Evolutionary conservation across 1,140 invertebrate genomes (phyloP).

Genomic region (Ips nitidus): DNA sequence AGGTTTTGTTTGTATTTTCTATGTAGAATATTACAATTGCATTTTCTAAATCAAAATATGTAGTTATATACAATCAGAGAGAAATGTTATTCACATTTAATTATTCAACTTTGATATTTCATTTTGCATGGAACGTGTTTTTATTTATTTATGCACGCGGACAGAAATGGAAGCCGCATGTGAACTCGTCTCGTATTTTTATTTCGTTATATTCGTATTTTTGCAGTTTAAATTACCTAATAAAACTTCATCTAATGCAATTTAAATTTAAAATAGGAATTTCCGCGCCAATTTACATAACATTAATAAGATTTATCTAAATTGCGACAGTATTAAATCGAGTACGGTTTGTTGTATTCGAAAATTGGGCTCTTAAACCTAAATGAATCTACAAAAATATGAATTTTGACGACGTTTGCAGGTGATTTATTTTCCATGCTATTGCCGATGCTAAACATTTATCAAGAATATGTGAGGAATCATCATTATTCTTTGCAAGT

Average conservation of each 20-base stretch:
- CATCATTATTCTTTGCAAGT: conserved; percentile 95
- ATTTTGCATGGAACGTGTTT: too few species aligned
- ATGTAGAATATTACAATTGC: background rate
- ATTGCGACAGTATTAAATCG: background rate
- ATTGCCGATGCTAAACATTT: conserved; percentile 90
- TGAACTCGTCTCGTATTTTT: too few species aligned
- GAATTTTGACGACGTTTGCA: conserved; percentile 51
- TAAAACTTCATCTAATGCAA: too few species aligned
- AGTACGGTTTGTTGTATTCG: background rate
- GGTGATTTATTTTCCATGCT: conserved; percentile 94
- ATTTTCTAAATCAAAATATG: conserved; percentile 1
- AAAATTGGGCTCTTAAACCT: background rate
- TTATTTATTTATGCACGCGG: too few species aligned
- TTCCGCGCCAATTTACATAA: too few species aligned
- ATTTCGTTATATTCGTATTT: too few species aligned
- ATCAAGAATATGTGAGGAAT: conserved; percentile 93
- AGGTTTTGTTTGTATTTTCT: background rate
- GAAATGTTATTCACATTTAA: too few species aligned
- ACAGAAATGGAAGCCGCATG: too few species aligned
- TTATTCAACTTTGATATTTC: too few species aligned
- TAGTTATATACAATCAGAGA: background rate
- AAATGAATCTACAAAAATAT: background rate
- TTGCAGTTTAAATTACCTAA: too few species aligned
- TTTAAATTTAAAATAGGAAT: too few species aligned
- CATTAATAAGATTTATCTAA: background rate